Evolutionary conservation across 2,888 invertebrate genomes (phyloP), one percentile per base, ranked within the genome.

Genomic region (Gisinianus flammeolus): DNA sequence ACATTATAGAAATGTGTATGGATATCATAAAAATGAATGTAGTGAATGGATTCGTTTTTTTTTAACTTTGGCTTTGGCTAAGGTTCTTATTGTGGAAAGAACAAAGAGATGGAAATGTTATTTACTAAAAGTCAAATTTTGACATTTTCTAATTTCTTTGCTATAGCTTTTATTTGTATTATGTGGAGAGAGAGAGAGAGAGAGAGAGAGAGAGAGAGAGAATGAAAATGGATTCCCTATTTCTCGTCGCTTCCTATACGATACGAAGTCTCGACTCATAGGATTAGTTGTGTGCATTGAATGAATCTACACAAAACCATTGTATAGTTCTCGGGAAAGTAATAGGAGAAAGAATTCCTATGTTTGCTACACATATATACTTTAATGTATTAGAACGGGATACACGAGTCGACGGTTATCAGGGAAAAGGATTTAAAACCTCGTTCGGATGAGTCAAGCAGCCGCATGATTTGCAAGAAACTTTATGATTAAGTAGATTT

Each of bases 71-170:
- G 35, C 68, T 68, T 31, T 35, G 33, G 44, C 44, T 31, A 68
- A 68, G 24, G 35, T 44, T 68, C 68, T 26, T 70, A 75, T 44
- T 68, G 68, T 44, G 68, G 44, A 33, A 31, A 68, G 68, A 68
- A 68, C 68, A 71, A 71, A 71, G 66, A 69, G 28, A 68, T 58
- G 80, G 78, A 77, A 78, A 79, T 79, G 79, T 74, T 77, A 79
- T 81, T 81, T 79, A 79, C 79, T 84, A 84, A 84, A 84, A 84
- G 84, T 84, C 84, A 84, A 80, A 81, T 77, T 81, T 83, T 84
- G 84, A 83, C 84, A 84, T 84, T 84, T 84, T 79, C 78, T 81
- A 79, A 79, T 80, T 82, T 78, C 79, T 75, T 75, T 77, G 24
- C 71, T 24, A 54, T 70, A 26, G 19, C 26, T 24, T 24, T 24